These are phyloP conservation scores for Pyralis farinalis DNA, from an alignment of 2,888 invertebrate genomes.

Conservation along the genomic window DNA sequence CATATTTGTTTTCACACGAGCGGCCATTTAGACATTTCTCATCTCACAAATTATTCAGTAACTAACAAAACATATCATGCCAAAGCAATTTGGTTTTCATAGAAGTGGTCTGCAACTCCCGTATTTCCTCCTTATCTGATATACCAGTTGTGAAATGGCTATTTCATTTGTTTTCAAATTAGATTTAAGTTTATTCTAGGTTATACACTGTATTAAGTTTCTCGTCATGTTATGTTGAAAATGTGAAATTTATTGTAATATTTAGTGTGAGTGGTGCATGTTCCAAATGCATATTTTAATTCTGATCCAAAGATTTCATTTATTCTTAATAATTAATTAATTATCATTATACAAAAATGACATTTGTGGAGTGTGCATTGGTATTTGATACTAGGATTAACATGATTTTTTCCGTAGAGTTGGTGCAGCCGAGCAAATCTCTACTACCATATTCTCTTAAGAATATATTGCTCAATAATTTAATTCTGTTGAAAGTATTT, in stretches of 20 bases:
- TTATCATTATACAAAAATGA: slow-evolving; percentile 65
- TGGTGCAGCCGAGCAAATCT: slow-evolving; percentile 80
- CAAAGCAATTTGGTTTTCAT: slow-evolving; percentile 60
- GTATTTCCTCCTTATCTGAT: slow-evolving; percentile 50
- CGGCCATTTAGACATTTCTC: slow-evolving; percentile 69
- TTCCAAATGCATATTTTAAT: slow-evolving; percentile 73
- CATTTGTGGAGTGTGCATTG: slow-evolving; percentile 78
- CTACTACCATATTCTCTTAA: slow-evolving; percentile 77
- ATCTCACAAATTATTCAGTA: slow-evolving; percentile 74
- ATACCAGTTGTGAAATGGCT: slow-evolving; percentile 64
- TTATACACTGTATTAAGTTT: slow-evolving; percentile 60
- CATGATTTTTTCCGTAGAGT: slow-evolving; percentile 69
- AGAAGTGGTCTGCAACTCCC: slow-evolving; percentile 55
- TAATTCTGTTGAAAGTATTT: slow-evolving; percentile 77
- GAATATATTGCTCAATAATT: slow-evolving; percentile 80
- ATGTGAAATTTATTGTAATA: slow-evolving; percentile 65
- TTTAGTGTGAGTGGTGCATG: slow-evolving; percentile 70
- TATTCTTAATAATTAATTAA: slow-evolving; percentile 54
- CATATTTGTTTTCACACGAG: slow-evolving; percentile 72
- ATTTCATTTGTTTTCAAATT: slow-evolving; percentile 66
- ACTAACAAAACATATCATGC: slow-evolving; percentile 77
- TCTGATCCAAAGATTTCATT: slow-evolving; percentile 78
- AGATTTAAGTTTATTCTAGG: slow-evolving; percentile 73
- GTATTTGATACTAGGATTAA: slow-evolving; percentile 72
- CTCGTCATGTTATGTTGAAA: slow-evolving; percentile 67